Conservation (phyloP, 2,797 vertebrate species). For the Sphaeramia orbicularis region DNA sequence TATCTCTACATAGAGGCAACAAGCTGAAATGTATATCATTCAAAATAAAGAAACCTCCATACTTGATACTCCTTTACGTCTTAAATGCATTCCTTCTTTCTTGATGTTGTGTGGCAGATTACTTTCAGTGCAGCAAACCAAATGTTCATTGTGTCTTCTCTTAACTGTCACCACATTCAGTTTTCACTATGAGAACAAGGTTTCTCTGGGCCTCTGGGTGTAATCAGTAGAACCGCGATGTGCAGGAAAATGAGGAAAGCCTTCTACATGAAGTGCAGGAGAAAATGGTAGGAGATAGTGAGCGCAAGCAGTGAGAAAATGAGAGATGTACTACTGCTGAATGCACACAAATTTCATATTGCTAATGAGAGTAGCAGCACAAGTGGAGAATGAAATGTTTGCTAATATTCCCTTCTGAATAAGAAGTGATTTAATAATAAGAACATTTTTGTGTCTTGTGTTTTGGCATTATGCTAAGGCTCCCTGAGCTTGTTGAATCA, state of each 20-base stretch:
- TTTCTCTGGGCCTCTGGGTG: slow-evolving; percentile 30
- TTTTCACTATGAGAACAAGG: slow-evolving; percentile 32
- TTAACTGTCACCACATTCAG: slow-evolving; percentile 49
- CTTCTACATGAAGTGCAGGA: slow-evolving; percentile 29
- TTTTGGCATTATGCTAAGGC: slow-evolving; percentile 6
- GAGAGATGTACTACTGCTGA: slow-evolving; percentile 27
- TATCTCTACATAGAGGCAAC: background rate
- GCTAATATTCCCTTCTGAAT: slow-evolving; percentile 44
- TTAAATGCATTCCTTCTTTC: background rate
- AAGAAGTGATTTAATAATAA: slow-evolving; percentile 61
- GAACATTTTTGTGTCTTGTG: slow-evolving; percentile 47
- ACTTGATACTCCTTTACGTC: too few relatives aligned
- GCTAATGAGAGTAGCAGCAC: slow-evolving; percentile 43
- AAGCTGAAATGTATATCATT: too few relatives aligned
- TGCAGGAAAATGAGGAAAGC: slow-evolving; percentile 40
- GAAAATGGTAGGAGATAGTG: slow-evolving; percentile 24
- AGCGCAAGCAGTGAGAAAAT: slow-evolving; percentile 7
- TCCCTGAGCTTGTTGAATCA: slow-evolving; percentile 21
- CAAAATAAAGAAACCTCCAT: too few relatives aligned
- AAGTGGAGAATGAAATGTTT: slow-evolving; percentile 31
- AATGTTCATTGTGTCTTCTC: slow-evolving; percentile 16
- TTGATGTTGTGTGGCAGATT: slow-evolving; percentile 13
- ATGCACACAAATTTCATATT: slow-evolving; percentile 32
- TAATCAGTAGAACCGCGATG: slow-evolving; percentile 62
- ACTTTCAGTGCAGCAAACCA: slow-evolving; percentile 46